Evolutionary conservation across 2,797 vertebrate genomes (phyloP), one percentile per base, ranked within the genome.

Genomic region (Coregonus sp.): DNA sequence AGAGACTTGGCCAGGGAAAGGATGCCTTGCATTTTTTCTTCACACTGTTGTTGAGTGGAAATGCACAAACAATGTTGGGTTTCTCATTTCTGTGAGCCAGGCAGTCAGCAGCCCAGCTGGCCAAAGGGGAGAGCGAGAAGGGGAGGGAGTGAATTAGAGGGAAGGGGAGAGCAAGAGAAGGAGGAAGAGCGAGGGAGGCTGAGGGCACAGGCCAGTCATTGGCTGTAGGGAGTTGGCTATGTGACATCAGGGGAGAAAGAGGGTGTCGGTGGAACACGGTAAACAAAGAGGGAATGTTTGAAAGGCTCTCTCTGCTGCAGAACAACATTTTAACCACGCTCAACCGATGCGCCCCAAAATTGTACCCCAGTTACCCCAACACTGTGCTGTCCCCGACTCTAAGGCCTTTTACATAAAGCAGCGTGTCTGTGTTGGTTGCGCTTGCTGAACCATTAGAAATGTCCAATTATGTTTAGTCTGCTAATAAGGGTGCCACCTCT

Each of bases 271-370:
- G 85, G 85, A 89, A 84, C 91, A 89, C 85, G 86, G 91, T 90
- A 92, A 92, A 94, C 93, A 94, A 93, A 93, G 90, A 86, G 81
- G 87, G 84, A 81, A 86, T 40, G 11, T 37, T 69, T 92, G 89
- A 90, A 92, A 91, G 89, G 85, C 88, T 87, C 86, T 91, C 89
- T 92, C 9, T 47, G 87, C 89, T 91, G 77, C 85, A 84, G 74
- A 81, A 90, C 87, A 89, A 80, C 86, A 88, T 81, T 74, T 86
- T 52, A 81, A 77, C 84, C 82, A 80, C 81, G 75, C 79, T 12
- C 40, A 47, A 47, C 40, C 9, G 6, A 68, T 16, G 9, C 65
- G 2, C 40, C 40, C 40, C 40, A 11, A 12, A 25, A n/a, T 76
- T 74, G 76, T 68, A 51, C 75, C 83, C 72, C 29, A 4, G 73